Conservation (phyloP, 2,888 invertebrate genomes). For the Arrhopalites spinosus region DNA sequence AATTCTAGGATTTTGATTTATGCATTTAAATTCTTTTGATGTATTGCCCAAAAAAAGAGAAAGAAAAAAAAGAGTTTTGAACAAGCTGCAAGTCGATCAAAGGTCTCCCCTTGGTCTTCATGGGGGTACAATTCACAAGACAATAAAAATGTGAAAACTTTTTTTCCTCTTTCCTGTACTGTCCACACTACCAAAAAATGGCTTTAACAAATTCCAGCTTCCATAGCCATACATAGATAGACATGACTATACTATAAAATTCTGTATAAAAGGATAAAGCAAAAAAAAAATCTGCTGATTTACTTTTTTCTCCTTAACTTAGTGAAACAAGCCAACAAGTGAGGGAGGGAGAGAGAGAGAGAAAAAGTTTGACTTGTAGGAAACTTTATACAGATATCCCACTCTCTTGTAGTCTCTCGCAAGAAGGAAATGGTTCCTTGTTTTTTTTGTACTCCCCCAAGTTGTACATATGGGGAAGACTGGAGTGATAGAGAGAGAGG, state of each 20-base stretch:
- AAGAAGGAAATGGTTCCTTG: neutral
- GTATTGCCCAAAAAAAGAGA: neutral
- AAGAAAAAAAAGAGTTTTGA: too few relatives aligned
- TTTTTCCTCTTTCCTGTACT: neutral
- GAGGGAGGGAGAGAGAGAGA: neutral
- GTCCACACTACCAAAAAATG: too few relatives aligned
- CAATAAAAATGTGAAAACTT: conserved; percentile 4
- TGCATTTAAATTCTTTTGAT: conserved; percentile 26
- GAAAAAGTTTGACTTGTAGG: neutral
- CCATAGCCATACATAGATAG: too few relatives aligned
- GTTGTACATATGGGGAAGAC: too few relatives aligned
- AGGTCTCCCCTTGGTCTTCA: neutral
- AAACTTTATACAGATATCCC: neutral
- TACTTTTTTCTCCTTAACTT: conserved; percentile 4
- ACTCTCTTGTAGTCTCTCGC: neutral
- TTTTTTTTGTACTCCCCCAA: neutral
- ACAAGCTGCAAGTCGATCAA: neutral
- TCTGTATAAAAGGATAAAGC: too few relatives aligned
- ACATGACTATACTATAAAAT: too few relatives aligned
- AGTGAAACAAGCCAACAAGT: conserved; percentile 33
- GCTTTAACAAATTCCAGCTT: too few relatives aligned
- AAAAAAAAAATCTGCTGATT: conserved; percentile 23
- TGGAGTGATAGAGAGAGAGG: too few relatives aligned
- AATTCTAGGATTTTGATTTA: conserved; percentile 27
- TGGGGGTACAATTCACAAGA: neutral